phyloP scores from a whole-genome alignment of 2,888 invertebrate genomes.

The Neoaliturus tenellus region DNA sequence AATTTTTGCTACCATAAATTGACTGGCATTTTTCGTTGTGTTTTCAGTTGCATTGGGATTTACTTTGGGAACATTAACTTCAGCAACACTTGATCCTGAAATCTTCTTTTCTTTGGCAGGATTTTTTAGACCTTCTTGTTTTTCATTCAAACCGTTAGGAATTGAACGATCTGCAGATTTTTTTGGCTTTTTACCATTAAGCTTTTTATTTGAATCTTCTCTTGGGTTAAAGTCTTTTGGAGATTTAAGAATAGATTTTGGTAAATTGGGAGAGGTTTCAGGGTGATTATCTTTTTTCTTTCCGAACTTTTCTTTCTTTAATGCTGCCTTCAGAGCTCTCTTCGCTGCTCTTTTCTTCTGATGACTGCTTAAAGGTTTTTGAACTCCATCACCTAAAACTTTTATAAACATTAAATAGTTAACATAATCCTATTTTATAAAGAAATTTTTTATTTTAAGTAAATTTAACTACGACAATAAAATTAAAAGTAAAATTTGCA shows the following conservation, averaged over 20 bases:
- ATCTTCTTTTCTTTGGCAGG: slow-evolving; percentile 64
- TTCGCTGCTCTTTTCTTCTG: slow-evolving; percentile 82
- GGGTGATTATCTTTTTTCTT: slow-evolving; percentile 61
- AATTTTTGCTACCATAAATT: not conserved
- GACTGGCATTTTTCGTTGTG: not conserved
- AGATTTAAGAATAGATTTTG: not conserved
- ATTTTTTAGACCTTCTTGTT: slow-evolving; percentile 62
- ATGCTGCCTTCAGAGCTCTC: slow-evolving; percentile 76
- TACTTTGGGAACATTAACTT: not conserved
- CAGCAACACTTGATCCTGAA: slow-evolving; percentile 60
- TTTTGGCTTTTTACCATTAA: slow-evolving; percentile 59
- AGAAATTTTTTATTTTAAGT: not conserved
- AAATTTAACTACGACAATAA: not conserved
- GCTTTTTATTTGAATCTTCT: slow-evolving; percentile 64
- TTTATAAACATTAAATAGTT: not conserved
- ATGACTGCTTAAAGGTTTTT: slow-evolving; percentile 77
- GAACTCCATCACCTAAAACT: slow-evolving; percentile 62
- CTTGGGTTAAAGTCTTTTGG: slow-evolving; percentile 25
- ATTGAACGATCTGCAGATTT: slow-evolving; percentile 65
- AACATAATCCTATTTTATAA: not conserved
- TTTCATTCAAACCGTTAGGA: slow-evolving; percentile 66
- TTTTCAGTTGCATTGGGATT: not conserved
- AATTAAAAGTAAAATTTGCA: too few relatives aligned
- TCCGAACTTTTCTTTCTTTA: slow-evolving; percentile 72
- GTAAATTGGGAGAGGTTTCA: not conserved